Evolutionary conservation across 2,888 invertebrate species (phyloP).

Genomic region (Hedya salicella): DNA sequence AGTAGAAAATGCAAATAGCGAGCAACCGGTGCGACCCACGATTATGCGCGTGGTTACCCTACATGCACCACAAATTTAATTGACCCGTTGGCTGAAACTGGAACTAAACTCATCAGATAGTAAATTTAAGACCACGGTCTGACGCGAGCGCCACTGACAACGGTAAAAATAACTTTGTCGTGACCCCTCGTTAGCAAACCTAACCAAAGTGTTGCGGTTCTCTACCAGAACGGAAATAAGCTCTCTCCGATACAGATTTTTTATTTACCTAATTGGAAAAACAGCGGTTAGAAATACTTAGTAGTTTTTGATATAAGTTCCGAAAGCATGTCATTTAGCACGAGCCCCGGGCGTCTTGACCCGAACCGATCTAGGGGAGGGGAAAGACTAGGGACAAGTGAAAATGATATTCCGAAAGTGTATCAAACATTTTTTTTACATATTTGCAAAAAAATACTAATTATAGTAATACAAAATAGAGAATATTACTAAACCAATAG

Average conservation of each 20-base stretch:
- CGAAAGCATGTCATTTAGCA: too few species aligned
- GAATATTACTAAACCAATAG: too few species aligned
- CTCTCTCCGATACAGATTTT: neutral
- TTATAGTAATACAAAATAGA: too few species aligned
- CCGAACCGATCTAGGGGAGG: too few species aligned
- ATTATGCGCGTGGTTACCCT: slow-evolving; percentile 34
- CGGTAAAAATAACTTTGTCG: slow-evolving; percentile 21
- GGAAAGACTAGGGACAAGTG: too few species aligned
- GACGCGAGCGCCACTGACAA: neutral
- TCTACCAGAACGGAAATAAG: slow-evolving; percentile 5
- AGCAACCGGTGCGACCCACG: slow-evolving; percentile 19
- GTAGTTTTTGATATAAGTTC: too few species aligned
- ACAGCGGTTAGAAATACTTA: too few species aligned
- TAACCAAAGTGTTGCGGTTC: neutral
- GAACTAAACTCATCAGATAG: slow-evolving; percentile 1
- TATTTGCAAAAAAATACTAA: too few species aligned
- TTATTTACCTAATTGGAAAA: neutral
- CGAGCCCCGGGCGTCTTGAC: too few species aligned
- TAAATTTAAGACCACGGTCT: neutral
- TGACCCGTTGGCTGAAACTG: slow-evolving; percentile 11
- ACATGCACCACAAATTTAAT: slow-evolving; percentile 28
- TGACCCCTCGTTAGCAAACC: slow-evolving; percentile 2
- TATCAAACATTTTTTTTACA: too few species aligned
- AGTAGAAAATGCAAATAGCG: slow-evolving; percentile 23
- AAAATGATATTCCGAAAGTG: too few species aligned